A percentile compares a stretch with the other conserved stretches of the same genome.
Conservation (phyloP, 2,113 vertebrate genomes). For the Phrynosoma platyrhinos region DNA sequence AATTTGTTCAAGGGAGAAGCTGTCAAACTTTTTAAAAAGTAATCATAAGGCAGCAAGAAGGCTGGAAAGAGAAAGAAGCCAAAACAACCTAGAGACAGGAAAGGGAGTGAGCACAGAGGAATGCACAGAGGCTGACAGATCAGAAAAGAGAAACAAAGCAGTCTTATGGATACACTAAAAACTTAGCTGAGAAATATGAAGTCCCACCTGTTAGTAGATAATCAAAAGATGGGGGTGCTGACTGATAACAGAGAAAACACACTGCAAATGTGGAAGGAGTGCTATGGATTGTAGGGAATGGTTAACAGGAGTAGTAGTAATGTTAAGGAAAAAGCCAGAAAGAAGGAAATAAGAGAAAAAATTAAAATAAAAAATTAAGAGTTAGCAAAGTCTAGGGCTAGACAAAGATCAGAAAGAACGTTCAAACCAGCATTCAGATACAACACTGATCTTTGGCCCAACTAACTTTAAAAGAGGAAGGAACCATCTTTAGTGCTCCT, state of each 20-base stretch:
- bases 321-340: background rate
- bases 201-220: too few relatives aligned
- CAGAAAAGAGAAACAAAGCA: background rate
- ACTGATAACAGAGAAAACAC: background rate
- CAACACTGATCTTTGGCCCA: background rate
- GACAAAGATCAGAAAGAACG: background rate
- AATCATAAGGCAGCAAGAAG: background rate
- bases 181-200: background rate
- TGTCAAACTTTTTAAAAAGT: background rate
- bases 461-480: background rate
- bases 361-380: background rate
- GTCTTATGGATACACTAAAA: too few relatives aligned
- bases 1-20: background rate
- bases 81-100: background rate
- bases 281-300: background rate
- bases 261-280: background rate
- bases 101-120: background rate
- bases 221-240: background rate
- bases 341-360: background rate
- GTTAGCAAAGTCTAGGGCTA: background rate
- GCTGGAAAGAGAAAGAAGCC: background rate
- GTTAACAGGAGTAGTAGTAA: too few relatives aligned
- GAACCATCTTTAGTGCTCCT: background rate
- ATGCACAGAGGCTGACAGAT: background rate
- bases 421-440: too few relatives aligned